Conservation (phyloP, 2,888 invertebrate species). For the Lasioglossum pauxillum region DNA sequence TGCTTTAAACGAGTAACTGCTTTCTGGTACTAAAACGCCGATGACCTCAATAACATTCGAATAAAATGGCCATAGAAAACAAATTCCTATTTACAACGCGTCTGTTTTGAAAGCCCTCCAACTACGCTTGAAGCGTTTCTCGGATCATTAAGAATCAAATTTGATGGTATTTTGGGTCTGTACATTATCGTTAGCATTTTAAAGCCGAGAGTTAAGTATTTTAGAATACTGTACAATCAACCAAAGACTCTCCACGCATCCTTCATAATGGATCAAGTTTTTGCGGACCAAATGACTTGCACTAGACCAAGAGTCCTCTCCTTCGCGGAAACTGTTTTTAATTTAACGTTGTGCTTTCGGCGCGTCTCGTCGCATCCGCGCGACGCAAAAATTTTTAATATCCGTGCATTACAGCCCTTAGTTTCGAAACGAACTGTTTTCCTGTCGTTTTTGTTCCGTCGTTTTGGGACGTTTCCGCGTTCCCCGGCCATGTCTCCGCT, state of each 20-base stretch:
- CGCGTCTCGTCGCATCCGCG: neutral
- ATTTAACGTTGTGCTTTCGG: neutral
- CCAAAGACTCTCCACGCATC: too few species aligned
- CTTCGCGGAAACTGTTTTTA: neutral
- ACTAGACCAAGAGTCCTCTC: neutral
- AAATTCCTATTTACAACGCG: neutral
- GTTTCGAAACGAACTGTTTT: neutral
- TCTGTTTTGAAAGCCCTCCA: neutral
- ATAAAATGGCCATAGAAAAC: neutral
- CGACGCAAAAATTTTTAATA: neutral
- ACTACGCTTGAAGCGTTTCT: neutral
- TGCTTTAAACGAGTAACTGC: neutral
- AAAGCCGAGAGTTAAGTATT: neutral
- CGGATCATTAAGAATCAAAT: neutral
- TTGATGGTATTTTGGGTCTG: neutral
- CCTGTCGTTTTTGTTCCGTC: neutral
- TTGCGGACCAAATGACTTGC: neutral
- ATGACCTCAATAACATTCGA: neutral
- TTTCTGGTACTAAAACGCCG: neutral
- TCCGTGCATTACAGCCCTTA: neutral
- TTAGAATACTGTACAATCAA: neutral
- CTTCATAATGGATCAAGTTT: neutral
- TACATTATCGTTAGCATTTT: neutral
- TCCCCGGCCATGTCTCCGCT: neutral
- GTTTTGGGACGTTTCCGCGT: slow-evolving; percentile 10